These are phyloP conservation scores for Copsychus sechellarum DNA, from an alignment of 2,113 vertebrate species.

Conservation along the genomic window DNA sequence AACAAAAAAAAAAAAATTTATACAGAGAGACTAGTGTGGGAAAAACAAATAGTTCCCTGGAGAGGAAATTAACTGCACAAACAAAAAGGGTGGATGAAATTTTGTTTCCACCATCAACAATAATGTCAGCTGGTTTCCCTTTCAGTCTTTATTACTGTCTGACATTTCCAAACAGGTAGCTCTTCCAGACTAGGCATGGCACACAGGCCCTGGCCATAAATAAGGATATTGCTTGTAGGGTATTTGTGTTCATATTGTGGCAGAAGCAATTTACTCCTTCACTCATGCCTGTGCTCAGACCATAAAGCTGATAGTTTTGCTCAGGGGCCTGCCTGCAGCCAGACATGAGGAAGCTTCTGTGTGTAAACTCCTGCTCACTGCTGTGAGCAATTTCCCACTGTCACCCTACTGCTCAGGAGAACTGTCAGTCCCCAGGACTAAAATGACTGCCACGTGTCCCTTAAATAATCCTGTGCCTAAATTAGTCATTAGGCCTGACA, in stretches of 20 bases:
- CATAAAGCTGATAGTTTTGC: not conserved
- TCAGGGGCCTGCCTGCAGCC: not conserved
- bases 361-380: not conserved
- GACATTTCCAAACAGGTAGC: not conserved
- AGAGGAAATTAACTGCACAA: slow-evolving; percentile 26
- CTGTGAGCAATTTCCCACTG: not conserved
- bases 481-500: not conserved
- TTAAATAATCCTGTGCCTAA: not conserved
- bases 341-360: not conserved
- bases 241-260: not conserved
- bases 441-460: not conserved
- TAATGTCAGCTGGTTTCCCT: not conserved
- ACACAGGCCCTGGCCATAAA: not conserved
- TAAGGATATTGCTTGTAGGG: not conserved
- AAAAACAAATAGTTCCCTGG: not conserved
- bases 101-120: not conserved
- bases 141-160: not conserved
- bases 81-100: slow-evolving; percentile 28
- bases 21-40: not conserved
- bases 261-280: not conserved
- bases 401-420: not conserved
- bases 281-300: not conserved
- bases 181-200: not conserved
- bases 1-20: not conserved
- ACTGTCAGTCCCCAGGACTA: not conserved